Percentiles rank a stretch among this genome's conserved stretches.
Evolutionary conservation across 2,888 invertebrate genomes (phyloP).

Genomic region (Schizotus pectinicornis): DNA sequence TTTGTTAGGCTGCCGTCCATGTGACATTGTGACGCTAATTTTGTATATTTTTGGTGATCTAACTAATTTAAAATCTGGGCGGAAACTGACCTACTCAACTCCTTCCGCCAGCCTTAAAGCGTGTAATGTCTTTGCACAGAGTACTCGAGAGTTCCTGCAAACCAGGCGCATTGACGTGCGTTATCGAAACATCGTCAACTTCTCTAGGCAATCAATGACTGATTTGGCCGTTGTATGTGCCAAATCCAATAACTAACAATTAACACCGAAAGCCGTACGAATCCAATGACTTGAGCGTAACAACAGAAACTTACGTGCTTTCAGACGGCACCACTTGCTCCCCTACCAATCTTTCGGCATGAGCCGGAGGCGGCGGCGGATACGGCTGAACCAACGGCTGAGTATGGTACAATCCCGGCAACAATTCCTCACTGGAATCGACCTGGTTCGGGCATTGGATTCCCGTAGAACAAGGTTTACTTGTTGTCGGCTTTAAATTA

Average conservation of each 20-base stretch:
- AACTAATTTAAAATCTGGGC: no score
- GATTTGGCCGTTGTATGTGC: no score
- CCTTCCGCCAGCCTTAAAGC: no score
- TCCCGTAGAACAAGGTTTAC: slow-evolving; percentile 76
- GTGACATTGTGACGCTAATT: no score
- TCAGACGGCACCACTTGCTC: slow-evolving; percentile 77
- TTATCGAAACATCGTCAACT: no score
- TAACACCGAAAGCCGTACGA: slow-evolving; percentile 23
- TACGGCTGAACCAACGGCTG: slow-evolving; percentile 74
- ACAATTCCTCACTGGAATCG: slow-evolving; percentile 66
- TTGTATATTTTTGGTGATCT: no score
- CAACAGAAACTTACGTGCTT: slow-evolving; percentile 73
- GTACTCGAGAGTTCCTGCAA: no score
- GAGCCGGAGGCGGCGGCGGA: slow-evolving; percentile 66
- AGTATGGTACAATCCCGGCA: slow-evolving; percentile 68
- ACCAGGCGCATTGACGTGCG: no score
- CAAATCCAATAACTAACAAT: background rate
- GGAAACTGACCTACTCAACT: no score
- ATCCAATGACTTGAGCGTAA: slow-evolving; percentile 6
- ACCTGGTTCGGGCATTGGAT: slow-evolving; percentile 67
- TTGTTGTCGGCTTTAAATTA: slow-evolving; percentile 69
- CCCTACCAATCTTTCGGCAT: slow-evolving; percentile 73
- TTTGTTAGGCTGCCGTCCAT: no score
- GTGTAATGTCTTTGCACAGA: no score
- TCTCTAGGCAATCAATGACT: no score